phyloP scores from a whole-genome alignment of 2,797 vertebrate genomes.

The Karalla daura region DNA sequence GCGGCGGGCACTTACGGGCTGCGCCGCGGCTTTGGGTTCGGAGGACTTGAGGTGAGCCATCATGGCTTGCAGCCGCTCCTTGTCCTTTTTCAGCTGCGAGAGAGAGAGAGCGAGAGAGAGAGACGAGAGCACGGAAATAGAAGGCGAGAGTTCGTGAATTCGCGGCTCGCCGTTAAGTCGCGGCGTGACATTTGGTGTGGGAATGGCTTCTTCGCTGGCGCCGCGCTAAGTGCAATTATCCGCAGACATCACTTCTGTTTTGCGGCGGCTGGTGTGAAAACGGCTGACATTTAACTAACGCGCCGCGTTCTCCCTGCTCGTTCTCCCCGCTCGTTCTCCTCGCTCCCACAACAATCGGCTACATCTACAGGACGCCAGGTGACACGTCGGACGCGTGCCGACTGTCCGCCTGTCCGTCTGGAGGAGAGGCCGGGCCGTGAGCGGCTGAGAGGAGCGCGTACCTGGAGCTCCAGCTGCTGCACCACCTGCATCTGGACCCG shows the following conservation, averaged over 20 bases:
- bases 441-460: conserved; percentile 57
- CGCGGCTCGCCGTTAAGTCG: conserved; percentile 29
- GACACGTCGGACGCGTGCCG: no score
- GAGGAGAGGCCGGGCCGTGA: neutral
- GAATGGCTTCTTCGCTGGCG: conserved; percentile 39
- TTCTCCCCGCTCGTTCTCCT: no score
- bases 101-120: no score
- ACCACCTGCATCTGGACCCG: conserved; percentile 99
- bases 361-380: no score
- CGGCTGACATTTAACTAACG: conserved; percentile 5
- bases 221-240: conserved; percentile 48
- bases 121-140: conserved; percentile 53
- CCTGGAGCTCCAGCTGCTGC: conserved; percentile 99
- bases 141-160: conserved; percentile 52
- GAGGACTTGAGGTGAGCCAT: conserved; percentile 99
- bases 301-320: no score
- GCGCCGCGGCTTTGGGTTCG: conserved; percentile 94
- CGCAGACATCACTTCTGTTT: conserved; percentile 54
- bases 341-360: no score
- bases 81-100: conserved; percentile 95
- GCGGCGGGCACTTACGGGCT: conserved; percentile 88
- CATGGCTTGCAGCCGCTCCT: conserved; percentile 99
- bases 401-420: no score
- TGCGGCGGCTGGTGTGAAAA: conserved; percentile 58
- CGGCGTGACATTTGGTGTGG: conserved; percentile 30